Percentiles rank a stretch among this genome's conserved stretches.
Conservation (phyloP, 2,888 invertebrate species). For the Hirtodrosophila confusa region DNA sequence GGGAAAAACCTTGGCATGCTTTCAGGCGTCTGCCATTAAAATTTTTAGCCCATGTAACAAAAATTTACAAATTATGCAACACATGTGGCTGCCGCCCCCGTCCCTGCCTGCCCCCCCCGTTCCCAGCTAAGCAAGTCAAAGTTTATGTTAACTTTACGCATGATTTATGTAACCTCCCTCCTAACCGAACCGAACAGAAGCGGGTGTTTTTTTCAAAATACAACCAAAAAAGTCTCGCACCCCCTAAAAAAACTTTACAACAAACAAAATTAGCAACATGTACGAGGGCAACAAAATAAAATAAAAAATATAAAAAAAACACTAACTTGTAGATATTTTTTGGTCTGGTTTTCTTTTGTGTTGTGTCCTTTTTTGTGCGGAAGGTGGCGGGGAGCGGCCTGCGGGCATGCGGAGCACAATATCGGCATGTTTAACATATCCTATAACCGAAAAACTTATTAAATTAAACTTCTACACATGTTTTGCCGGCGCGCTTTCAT, state of each 20-base stretch:
- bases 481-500: slow-evolving; percentile 45
- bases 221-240: slow-evolving; percentile 14
- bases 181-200: slow-evolving; percentile 2
- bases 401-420: slow-evolving; percentile 38
- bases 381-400: slow-evolving; percentile 5
- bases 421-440: slow-evolving; percentile 74
- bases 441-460: slow-evolving; percentile 68
- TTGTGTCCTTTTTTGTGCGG: slow-evolving; percentile 33
- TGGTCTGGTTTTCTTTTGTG: slow-evolving; percentile 38
- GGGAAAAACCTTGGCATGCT: neutral
- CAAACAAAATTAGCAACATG: slow-evolving; percentile 76
- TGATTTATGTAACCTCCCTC: slow-evolving; percentile 69
- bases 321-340: slow-evolving; percentile 43
- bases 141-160: slow-evolving; percentile 69
- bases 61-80: slow-evolving; percentile 55
- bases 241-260: slow-evolving; percentile 54
- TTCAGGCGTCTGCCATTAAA: slow-evolving; percentile 9
- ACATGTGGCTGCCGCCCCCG: slow-evolving; percentile 48
- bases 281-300: slow-evolving; percentile 31
- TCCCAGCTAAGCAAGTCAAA: slow-evolving; percentile 44
- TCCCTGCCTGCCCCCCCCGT: no score
- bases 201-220: slow-evolving; percentile 21
- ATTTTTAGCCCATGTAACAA: slow-evolving; percentile 1
- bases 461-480: slow-evolving; percentile 80
- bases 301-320: slow-evolving; percentile 15